Conservation (phyloP, 2,113 vertebrate genomes). For the Danio rerio region DNA sequence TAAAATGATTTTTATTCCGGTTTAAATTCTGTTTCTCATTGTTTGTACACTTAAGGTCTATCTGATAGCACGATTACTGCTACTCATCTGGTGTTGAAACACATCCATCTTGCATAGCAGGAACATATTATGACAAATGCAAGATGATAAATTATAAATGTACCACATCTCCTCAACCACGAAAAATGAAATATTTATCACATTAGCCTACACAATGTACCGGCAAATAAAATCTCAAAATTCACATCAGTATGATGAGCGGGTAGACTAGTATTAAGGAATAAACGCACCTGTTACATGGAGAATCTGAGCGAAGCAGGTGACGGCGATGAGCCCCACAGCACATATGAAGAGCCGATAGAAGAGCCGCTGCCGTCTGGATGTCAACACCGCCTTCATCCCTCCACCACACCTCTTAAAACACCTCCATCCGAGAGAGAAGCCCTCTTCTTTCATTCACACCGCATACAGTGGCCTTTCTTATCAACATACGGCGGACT, state of each 20-base stretch:
- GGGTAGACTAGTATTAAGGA: no score
- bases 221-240: not conserved
- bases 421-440: constrained; percentile 63
- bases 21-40: no score
- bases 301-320: constrained; percentile 63
- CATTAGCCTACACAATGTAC: no score
- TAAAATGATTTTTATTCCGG: no score
- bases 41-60: no score
- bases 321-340: constrained; percentile 67
- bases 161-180: not conserved
- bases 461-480: not conserved
- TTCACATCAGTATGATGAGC: not conserved
- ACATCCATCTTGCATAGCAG: not conserved
- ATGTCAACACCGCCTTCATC: constrained; percentile 74
- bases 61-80: not conserved
- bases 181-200: not conserved
- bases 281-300: constrained; percentile 72
- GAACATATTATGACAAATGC: not conserved
- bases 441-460: constrained; percentile 28
- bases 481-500: constrained; percentile 12
- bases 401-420: constrained; percentile 66
- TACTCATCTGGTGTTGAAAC: not conserved
- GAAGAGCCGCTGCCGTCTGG: constrained; percentile 70
- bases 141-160: not conserved
- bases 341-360: constrained; percentile 71